Evolutionary conservation across 2,113 vertebrate genomes (phyloP), one percentile per base, ranked within the genome.

Genomic region (Xenopus borealis): DNA sequence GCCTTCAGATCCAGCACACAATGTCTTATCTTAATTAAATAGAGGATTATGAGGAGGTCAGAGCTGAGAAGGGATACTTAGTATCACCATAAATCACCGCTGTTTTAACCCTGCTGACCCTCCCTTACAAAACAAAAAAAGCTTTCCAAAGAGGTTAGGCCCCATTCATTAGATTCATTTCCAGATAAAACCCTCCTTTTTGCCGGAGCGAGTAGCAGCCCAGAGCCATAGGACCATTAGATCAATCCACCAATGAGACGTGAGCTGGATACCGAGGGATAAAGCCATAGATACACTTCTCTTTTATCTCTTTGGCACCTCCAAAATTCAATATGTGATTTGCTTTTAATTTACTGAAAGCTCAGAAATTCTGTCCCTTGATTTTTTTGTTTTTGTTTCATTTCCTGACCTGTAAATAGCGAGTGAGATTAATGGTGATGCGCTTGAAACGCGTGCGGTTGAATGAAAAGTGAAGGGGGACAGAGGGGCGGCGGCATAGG

Each of bases 41-140:
- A 17, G 30, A n/a, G 52, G 44, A 53, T 52, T 69, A 62, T 20
- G 23, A 27, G 23, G 19, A 75, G 72, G 23, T 27, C 23, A 27
- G 23, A 27, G 33, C 23, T 66, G 47, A 76, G 73, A 62, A 69
- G 58, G 46, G 72, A 61, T 19, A 67, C 63, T 74, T 67, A 59
- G 63, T 23, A 63, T 53, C 57, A 19, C 46, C 58, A 63, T 76
- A 76, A 76, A 76, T 69, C 73, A 69, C 45, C 14, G 73, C 73
- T 53, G 73, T 69, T 62, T 68, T 69, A 75, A 68, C 73, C 73
- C 47, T 52, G 12, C 46, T 62, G 58, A 75, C 66, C 73, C 73
- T 61, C 52, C 45, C 17, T 68, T 53, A 19, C 44, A 67, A 68
- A 75, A 68, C 65, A 68, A 75, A 50, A 27, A 16, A 40, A 66